Percentiles rank a stretch among this genome's conserved stretches.
Conservation (phyloP, 2,113 vertebrate genomes). For the Salminus brasiliensis region DNA sequence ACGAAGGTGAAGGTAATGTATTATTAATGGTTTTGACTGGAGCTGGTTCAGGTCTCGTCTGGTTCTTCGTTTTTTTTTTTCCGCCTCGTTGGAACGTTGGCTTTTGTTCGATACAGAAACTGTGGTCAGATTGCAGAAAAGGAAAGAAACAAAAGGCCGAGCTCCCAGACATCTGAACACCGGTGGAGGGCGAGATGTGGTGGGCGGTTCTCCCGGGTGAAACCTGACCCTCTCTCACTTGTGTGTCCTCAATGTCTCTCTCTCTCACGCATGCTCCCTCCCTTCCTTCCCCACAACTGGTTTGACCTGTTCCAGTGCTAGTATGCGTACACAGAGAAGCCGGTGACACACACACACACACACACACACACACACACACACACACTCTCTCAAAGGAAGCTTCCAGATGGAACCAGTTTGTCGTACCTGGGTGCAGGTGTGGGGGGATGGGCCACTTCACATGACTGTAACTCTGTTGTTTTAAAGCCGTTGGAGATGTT, state of each 20-base stretch:
- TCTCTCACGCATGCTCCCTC: neutral
- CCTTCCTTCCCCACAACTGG: slow-evolving; percentile 40
- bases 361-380: slow-evolving; percentile 18
- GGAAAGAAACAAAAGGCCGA: slow-evolving; percentile 51
- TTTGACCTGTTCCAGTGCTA: slow-evolving; percentile 71
- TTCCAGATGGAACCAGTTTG: slow-evolving; percentile 70
- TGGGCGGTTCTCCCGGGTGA: slow-evolving; percentile 35
- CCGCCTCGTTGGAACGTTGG: neutral
- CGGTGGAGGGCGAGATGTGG: neutral
- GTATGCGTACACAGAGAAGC: slow-evolving; percentile 15
- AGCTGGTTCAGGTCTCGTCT: too few relatives aligned
- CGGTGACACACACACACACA: slow-evolving; percentile 31
- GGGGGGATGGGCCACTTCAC: slow-evolving; percentile 53
- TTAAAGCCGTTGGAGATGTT: too few relatives aligned
- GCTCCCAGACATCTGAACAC: slow-evolving; percentile 19
- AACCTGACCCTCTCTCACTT: neutral
- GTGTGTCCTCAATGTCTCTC: too few relatives aligned
- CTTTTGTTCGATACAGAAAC: neutral
- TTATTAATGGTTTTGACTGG: too few relatives aligned
- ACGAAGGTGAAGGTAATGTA: too few relatives aligned
- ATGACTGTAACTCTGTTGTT: too few relatives aligned
- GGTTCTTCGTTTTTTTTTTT: neutral
- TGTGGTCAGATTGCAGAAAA: neutral
- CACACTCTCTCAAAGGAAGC: neutral
- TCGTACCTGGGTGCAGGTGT: slow-evolving; percentile 54